Evolutionary conservation across 2,888 invertebrate species (phyloP), one percentile per base, ranked within the genome.

Genomic region (Agrilus mali): DNA sequence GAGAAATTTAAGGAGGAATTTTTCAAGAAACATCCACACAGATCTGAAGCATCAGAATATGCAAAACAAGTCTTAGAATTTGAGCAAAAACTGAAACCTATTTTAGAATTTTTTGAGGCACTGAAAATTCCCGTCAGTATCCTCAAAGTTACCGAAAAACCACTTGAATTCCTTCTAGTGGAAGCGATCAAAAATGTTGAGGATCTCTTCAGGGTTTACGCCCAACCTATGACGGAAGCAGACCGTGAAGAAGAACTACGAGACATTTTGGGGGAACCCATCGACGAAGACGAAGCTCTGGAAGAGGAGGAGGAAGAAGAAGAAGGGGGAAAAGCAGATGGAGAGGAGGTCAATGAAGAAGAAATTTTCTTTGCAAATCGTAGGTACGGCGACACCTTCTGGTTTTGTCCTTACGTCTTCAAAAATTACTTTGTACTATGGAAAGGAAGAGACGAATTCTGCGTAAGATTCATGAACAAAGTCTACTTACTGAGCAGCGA

Each of bases 321-420:
- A 53, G 42, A 59, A 43, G 49, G 54, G 31, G 53, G 50, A 41
- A 69, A 67, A 49, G 63, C 62, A 32, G 47, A 42, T 10, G 47
- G 43, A 43, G 47, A 43, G 36, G 38, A 44, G 37, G 45, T 45
- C 35, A 50, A 49, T 34, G 47, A 36, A 22, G 44, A 52, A 20
- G 53, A 55, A 16, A 43, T 33, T 13, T 58, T 58, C 38, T 51
- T 50, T 17, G 47, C 52, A 41, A 60, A 61, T 34, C 58, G 68
- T 40, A 64, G 64, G 45, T 68, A 75, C 42, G 75, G 80, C n/a
- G 75, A 76, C 57, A 76, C 74, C 2, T 66, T 65, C 47, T 53
- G 67, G 51, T 81, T 72, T 53, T 82, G 82, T 55, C 81, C 82
- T 1, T 69, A 80, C 31, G 66, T 75, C n/a, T 73, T 70, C 54